Conservation (phyloP, 2,797 vertebrate genomes). For the Rachycentron canadum region DNA sequence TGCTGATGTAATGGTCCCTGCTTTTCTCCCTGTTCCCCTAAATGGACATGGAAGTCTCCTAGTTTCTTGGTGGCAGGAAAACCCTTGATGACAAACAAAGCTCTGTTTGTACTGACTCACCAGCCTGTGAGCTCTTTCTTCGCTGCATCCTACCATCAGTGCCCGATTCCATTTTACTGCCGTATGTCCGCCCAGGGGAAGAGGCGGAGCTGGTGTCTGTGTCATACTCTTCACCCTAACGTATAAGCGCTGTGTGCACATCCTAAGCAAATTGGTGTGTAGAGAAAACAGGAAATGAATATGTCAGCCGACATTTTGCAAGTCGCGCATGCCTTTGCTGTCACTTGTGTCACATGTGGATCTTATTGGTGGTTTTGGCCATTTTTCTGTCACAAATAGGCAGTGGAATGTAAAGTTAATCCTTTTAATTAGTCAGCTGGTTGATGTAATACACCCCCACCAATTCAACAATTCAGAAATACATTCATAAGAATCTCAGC, state of each 20-base stretch:
- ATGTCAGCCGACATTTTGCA: slow-evolving; percentile 13
- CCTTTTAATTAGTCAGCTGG: slow-evolving; percentile 37
- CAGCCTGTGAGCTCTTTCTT: slow-evolving; percentile 30
- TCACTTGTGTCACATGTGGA: slow-evolving; percentile 1
- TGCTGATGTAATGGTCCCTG: slow-evolving; percentile 31
- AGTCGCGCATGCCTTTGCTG: slow-evolving; percentile 6
- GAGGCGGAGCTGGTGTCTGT: slow-evolving; percentile 39
- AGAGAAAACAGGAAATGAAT: slow-evolving; percentile 69
- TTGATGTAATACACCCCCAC: slow-evolving; percentile 8
- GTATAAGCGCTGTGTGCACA: slow-evolving; percentile 34
- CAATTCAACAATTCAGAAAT: slow-evolving; percentile 18
- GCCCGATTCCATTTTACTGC: slow-evolving; percentile 28
- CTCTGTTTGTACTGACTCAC: slow-evolving; percentile 54
- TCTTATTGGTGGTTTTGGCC: neutral
- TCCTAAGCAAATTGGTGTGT: slow-evolving; percentile 47
- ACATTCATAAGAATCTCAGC: slow-evolving; percentile 32
- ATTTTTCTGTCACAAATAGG: neutral
- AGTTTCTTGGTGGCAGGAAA: slow-evolving; percentile 47
- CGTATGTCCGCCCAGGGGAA: slow-evolving; percentile 58
- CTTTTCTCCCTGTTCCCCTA: slow-evolving; percentile 50
- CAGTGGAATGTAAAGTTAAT: slow-evolving; percentile 33
- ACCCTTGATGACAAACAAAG: slow-evolving; percentile 36
- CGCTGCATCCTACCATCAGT: slow-evolving; percentile 8
- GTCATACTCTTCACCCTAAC: slow-evolving; percentile 28
- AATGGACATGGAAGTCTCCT: slow-evolving; percentile 47